Evolutionary conservation across 1,140 invertebrate species (phyloP).

Genomic region (Pseudachorutes palmiensis): DNA sequence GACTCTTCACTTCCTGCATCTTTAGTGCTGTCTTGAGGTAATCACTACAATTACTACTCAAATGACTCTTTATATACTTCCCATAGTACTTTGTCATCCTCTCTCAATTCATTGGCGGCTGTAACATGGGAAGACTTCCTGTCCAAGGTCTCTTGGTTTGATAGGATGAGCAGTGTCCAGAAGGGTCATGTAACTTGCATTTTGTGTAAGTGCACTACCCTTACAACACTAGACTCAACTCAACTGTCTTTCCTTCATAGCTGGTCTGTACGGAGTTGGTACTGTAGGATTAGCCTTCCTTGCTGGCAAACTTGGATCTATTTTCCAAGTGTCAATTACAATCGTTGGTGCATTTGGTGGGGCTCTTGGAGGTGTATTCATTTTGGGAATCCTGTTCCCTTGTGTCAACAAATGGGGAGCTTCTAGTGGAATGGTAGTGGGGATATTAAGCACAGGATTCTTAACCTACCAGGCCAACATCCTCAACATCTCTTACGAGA

Average conservation of each 20-base stretch:
- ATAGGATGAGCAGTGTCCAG: background rate
- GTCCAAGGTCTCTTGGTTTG: background rate
- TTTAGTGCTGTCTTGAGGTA: conserved; percentile 33
- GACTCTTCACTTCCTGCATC: conserved; percentile 31
- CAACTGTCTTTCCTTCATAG: conserved; percentile 1
- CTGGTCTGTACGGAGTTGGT: conserved; percentile 32
- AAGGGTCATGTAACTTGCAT: background rate
- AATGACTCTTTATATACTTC: background rate
- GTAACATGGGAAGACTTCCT: conserved; percentile 26
- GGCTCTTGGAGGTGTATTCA: conserved; percentile 23
- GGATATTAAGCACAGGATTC: background rate
- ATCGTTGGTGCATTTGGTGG: conserved; percentile 41
- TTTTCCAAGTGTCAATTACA: conserved; percentile 42
- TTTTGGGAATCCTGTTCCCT: conserved; percentile 27
- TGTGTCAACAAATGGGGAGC: conserved; percentile 26
- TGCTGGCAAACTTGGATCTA: conserved; percentile 28
- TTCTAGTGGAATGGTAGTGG: background rate
- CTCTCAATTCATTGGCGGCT: conserved; percentile 16
- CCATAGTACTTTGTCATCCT: conserved; percentile 14
- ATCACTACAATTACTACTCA: background rate
- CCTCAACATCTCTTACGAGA: background rate
- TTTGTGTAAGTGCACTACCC: background rate
- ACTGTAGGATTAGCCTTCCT: conserved; percentile 29
- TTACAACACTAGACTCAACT: background rate
- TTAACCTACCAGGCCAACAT: background rate